Percentiles rank a stretch among this genome's conserved stretches.
Evolutionary conservation across 2,888 invertebrate genomes (phyloP).

Genomic region (Mythimna pallens): DNA sequence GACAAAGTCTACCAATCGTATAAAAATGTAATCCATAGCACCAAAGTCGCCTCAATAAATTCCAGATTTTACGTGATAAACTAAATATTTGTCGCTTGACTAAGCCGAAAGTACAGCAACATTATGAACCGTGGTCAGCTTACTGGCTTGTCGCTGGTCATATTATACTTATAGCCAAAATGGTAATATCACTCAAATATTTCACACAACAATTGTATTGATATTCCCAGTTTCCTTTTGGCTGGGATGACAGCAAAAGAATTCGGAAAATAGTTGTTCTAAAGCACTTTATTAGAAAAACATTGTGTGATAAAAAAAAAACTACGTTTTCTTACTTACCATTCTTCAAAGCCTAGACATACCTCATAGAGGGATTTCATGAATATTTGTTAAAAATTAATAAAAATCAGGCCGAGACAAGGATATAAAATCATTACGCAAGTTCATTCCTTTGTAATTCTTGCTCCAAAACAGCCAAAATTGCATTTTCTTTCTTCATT

Average conservation of each 20-base stretch:
- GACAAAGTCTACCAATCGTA: slow-evolving; percentile 1
- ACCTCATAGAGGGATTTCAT: background rate
- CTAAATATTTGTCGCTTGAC: slow-evolving; percentile 41
- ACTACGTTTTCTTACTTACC: no score
- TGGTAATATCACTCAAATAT: background rate
- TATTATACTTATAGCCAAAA: slow-evolving; percentile 49
- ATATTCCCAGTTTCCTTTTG: background rate
- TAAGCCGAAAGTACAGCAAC: slow-evolving; percentile 29
- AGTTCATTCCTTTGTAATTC: slow-evolving; percentile 16
- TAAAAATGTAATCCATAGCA: slow-evolving; percentile 36
- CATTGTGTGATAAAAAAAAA: background rate
- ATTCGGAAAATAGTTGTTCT: background rate
- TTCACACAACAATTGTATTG: background rate
- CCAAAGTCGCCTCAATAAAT: slow-evolving; percentile 35
- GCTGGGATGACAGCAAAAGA: background rate
- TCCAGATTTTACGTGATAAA: slow-evolving; percentile 43
- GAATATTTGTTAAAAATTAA: background rate
- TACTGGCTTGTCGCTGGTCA: slow-evolving; percentile 43
- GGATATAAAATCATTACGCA: background rate
- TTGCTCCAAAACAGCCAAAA: slow-evolving; percentile 15
- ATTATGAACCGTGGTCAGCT: slow-evolving; percentile 10
- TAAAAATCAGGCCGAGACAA: background rate
- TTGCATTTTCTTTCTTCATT: slow-evolving; percentile 27
- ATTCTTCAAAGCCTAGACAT: background rate
- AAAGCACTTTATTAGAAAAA: background rate